A percentile compares a stretch with the other conserved stretches of the same genome.
Conservation (phyloP, 2,113 vertebrate genomes). For the Bubalus kerabau region DNA sequence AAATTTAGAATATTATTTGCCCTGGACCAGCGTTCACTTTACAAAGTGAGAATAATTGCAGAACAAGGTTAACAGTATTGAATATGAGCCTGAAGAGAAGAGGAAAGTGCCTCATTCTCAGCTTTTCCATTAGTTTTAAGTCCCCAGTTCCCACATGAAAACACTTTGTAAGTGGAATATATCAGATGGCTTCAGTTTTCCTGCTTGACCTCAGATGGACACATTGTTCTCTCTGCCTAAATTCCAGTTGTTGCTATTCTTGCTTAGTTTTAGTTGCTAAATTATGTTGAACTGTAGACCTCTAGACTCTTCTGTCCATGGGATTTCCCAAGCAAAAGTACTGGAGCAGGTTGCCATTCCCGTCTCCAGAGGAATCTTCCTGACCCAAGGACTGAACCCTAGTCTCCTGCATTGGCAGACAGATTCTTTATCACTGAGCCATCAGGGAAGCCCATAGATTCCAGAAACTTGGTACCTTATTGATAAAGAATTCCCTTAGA, state of each 20-base stretch:
- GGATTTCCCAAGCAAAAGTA: neutral
- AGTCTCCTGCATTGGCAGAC: neutral
- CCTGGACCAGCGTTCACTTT: neutral
- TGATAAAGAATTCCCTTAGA: neutral
- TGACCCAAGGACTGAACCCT: neutral
- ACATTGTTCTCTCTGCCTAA: neutral
- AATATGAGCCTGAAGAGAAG: neutral
- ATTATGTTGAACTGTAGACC: neutral
- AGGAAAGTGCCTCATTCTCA: neutral
- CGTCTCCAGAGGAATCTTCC: neutral
- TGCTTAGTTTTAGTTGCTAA: neutral
- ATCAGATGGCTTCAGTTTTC: neutral
- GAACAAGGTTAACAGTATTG: neutral
- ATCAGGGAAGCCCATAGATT: neutral
- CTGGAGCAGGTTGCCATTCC: neutral
- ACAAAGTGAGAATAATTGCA: neutral
- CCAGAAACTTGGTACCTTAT: neutral
- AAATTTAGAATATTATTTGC: conserved; percentile 12
- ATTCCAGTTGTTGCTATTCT: neutral
- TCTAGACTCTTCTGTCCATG: neutral
- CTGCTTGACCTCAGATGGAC: neutral
- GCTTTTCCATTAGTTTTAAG: neutral
- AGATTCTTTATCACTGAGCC: neutral
- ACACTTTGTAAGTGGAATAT: neutral
- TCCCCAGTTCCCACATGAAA: neutral